phyloP scores from a whole-genome alignment of 2,797 vertebrate species.

The Rhynchonycteris naso region DNA sequence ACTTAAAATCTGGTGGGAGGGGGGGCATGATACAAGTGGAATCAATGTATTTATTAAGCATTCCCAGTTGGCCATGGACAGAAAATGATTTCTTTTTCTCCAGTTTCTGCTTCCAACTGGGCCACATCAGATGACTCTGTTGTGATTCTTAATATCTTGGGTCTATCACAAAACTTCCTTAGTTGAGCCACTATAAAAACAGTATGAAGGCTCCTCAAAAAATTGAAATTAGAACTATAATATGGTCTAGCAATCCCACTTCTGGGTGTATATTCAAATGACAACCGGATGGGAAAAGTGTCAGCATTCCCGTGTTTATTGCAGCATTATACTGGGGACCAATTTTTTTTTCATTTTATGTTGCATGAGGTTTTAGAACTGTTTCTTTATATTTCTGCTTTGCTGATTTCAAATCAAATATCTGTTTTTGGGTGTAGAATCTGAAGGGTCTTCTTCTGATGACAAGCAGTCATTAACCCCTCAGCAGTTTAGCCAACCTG shows the following conservation, averaged over 20 bases:
- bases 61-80: neutral
- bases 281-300: neutral
- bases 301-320: neutral
- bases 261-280: neutral
- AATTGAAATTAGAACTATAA: neutral
- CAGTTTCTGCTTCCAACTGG: neutral
- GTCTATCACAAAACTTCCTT: neutral
- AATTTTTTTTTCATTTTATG: no score
- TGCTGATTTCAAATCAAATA: no score
- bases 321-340: no score
- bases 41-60: neutral
- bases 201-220: neutral
- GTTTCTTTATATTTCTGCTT: no score
- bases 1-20: neutral
- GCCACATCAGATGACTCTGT: neutral
- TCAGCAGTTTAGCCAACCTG: no score
- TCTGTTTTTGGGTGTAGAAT: no score
- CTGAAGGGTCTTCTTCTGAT: no score
- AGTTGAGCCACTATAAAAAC: neutral
- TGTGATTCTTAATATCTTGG: neutral
- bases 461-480: no score
- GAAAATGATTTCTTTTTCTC: neutral
- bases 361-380: no score
- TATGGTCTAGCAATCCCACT: neutral
- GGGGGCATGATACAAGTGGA: neutral